Evolutionary conservation across 2,888 invertebrate species (phyloP).

Genomic region (Apeira syringaria): DNA sequence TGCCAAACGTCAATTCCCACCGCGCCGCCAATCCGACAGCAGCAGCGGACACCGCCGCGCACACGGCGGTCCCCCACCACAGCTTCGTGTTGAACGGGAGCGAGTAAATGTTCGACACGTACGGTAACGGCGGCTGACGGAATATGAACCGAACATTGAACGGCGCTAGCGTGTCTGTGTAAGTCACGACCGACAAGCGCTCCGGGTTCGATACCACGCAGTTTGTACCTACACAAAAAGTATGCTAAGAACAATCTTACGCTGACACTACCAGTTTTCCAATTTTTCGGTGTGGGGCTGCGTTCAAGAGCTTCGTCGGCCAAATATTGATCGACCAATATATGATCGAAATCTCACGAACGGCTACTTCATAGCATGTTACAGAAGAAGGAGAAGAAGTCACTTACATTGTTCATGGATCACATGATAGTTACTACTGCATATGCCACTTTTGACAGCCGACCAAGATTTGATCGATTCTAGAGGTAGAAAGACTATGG

Average conservation of each 20-base stretch:
- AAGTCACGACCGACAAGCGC: slow-evolving; percentile 62
- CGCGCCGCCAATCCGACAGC: slow-evolving; percentile 62
- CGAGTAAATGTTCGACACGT: slow-evolving; percentile 85
- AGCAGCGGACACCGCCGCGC: slow-evolving; percentile 56
- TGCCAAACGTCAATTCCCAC: slow-evolving; percentile 48
- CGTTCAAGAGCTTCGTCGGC: too few species aligned
- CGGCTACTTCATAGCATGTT: too few species aligned
- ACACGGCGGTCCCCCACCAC: slow-evolving; percentile 79
- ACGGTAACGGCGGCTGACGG: slow-evolving; percentile 86
- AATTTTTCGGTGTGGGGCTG: too few species aligned
- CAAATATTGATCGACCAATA: too few species aligned
- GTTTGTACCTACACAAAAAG: slow-evolving; percentile 53
- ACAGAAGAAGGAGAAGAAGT: too few species aligned
- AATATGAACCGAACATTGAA: slow-evolving; percentile 82
- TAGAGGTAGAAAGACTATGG: too few species aligned
- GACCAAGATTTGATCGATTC: too few species aligned
- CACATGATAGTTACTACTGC: too few species aligned
- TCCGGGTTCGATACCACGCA: slow-evolving; percentile 42
- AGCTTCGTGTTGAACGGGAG: slow-evolving; percentile 85
- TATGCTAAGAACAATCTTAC: neutral
- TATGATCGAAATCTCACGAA: too few species aligned
- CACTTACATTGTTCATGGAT: too few species aligned
- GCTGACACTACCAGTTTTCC: too few species aligned
- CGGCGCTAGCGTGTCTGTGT: slow-evolving; percentile 70
- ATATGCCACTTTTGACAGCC: too few species aligned